Evolutionary conservation across 2,888 invertebrate genomes (phyloP).

Genomic region (Acleris cristana): DNA sequence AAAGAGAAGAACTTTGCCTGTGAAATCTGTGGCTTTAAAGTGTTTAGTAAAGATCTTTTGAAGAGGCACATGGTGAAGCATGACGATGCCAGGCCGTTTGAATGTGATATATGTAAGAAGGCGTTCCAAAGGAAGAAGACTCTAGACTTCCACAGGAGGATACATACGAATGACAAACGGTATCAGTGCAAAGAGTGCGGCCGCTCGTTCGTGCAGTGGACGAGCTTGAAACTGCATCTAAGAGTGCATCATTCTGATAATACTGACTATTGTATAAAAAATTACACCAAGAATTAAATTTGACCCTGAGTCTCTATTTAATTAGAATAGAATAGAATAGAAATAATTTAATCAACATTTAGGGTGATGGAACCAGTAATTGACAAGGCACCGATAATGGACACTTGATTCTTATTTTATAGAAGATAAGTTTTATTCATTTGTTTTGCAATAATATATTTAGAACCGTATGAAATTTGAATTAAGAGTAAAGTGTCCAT

Average conservation of each 20-base stretch:
- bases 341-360: no score
- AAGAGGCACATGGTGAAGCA: conserved; percentile 83
- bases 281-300: no score
- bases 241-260: conserved; percentile 74
- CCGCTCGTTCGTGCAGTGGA: conserved; percentile 82
- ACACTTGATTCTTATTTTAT: no score
- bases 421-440: no score
- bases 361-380: no score
- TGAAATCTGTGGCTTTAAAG: conserved; percentile 68
- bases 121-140: conserved; percentile 83
- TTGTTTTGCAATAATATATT: no score
- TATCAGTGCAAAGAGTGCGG: conserved; percentile 81
- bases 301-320: no score
- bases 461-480: no score
- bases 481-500: no score
- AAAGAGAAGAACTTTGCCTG: conserved; percentile 64
- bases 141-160: conserved; percentile 79
- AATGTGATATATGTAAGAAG: conserved; percentile 83
- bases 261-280: no score
- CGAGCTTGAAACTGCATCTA: conserved; percentile 82
- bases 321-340: no score
- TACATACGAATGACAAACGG: conserved; percentile 82
- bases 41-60: conserved; percentile 71
- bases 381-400: no score
- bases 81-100: conserved; percentile 80